Evolutionary conservation across 2,113 vertebrate genomes (phyloP).

Genomic region (Rhadina sibilatrix): DNA sequence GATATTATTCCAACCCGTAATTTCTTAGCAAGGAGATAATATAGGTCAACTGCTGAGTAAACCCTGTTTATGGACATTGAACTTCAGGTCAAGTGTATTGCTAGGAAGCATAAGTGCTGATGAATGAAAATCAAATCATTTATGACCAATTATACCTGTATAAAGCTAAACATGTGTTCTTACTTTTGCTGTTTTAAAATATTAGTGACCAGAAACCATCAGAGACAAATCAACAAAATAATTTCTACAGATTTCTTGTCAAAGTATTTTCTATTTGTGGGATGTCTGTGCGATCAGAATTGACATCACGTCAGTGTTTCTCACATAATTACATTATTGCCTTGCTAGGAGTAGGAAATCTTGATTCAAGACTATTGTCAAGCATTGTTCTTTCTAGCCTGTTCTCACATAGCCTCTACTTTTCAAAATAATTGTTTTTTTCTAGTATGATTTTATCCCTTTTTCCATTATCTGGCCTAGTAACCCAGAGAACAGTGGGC

Average conservation of each 20-base stretch:
- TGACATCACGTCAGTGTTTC: not conserved
- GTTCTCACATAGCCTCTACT: not conserved
- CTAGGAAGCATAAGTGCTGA: not conserved
- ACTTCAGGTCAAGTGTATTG: not conserved
- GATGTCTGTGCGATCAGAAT: not conserved
- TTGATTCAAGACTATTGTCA: not conserved
- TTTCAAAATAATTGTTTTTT: not conserved
- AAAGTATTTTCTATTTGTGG: not conserved
- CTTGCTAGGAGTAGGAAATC: not conserved
- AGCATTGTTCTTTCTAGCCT: not conserved
- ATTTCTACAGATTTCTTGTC: not conserved
- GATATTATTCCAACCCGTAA: not conserved
- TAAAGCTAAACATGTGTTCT: not conserved
- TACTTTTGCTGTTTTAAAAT: not conserved
- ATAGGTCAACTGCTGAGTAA: not conserved
- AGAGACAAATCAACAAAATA: not conserved
- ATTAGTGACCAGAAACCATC: not conserved
- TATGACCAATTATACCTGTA: not conserved
- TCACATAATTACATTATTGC: not conserved
- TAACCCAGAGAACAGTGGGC: not conserved
- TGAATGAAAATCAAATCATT: not conserved
- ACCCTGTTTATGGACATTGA: not conserved
- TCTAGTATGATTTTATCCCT: not conserved
- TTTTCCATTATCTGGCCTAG: not conserved
- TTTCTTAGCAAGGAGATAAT: not conserved